Conservation (phyloP, 2,113 vertebrate genomes). For the Hydropotes inermis region DNA sequence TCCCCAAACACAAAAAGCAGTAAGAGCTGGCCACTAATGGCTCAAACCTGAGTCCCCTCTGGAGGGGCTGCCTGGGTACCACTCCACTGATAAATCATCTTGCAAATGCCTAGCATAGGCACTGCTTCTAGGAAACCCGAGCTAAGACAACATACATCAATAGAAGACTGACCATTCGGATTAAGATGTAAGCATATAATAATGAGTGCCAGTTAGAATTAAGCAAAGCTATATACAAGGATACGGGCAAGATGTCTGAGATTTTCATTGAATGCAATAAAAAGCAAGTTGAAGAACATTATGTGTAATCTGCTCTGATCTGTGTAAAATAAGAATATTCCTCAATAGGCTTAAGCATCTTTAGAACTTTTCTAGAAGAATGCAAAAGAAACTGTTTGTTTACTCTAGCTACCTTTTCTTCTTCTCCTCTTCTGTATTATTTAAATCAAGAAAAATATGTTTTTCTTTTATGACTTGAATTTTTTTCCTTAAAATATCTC, state of each 20-base stretch:
- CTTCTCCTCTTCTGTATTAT: neutral
- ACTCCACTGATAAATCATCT: neutral
- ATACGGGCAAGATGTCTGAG: conserved; percentile 27
- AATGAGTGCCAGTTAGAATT: neutral
- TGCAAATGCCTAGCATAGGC: neutral
- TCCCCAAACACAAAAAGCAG: neutral
- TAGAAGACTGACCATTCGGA: neutral
- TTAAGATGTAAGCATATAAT: neutral
- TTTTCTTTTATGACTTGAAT: neutral
- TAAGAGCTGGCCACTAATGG: neutral
- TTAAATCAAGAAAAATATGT: neutral
- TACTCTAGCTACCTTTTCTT: neutral
- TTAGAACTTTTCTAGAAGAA: neutral
- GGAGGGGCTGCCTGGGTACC: neutral
- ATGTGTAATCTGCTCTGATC: neutral
- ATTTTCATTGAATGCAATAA: neutral
- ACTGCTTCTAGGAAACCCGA: neutral
- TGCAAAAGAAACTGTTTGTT: neutral
- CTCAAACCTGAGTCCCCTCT: neutral
- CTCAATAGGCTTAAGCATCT: neutral
- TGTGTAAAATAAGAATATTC: neutral
- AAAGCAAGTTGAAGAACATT: conserved; percentile 19
- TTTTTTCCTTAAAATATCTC: neutral
- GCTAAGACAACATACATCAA: neutral
- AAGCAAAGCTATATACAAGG: neutral